phyloP scores from a whole-genome alignment of 1,140 invertebrate species.

The Neodiprion pinetum region DNA sequence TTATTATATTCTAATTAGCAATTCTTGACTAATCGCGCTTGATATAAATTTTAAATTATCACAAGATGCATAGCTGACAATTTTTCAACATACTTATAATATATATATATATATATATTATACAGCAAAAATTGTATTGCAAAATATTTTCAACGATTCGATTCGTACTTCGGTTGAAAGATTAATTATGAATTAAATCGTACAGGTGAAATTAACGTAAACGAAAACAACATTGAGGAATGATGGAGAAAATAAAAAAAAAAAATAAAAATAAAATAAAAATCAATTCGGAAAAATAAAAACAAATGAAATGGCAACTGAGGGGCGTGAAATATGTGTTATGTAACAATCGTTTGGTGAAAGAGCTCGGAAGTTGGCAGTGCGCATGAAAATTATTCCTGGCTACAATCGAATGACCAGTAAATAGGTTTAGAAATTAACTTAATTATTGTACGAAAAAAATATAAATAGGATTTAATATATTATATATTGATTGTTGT shows the following conservation, averaged over 20 bases:
- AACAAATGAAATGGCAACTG: neutral
- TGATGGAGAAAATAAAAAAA: neutral
- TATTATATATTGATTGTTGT: neutral
- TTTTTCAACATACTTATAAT: too few relatives aligned
- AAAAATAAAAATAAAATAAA: neutral
- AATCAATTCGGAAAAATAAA: neutral
- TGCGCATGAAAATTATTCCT: neutral
- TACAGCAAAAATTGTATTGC: too few relatives aligned
- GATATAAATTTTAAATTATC: too few relatives aligned
- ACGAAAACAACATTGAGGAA: too few relatives aligned
- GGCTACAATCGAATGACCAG: neutral
- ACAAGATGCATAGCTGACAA: too few relatives aligned
- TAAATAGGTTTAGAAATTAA: neutral
- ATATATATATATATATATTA: too few relatives aligned
- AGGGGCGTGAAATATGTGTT: neutral
- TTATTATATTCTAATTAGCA: too few relatives aligned
- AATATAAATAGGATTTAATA: neutral
- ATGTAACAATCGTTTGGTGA: neutral
- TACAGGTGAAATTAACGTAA: too few relatives aligned
- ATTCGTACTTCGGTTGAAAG: too few relatives aligned
- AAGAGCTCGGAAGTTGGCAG: conserved; percentile 2
- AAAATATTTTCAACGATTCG: too few relatives aligned
- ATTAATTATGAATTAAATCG: too few relatives aligned
- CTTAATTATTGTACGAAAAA: neutral
- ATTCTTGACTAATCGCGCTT: too few relatives aligned